Percentiles rank a stretch among this genome's conserved stretches.
These are phyloP conservation scores for Coenonympha glycerion DNA, from an alignment of 2,888 invertebrate genomes.

Conservation along the genomic window DNA sequence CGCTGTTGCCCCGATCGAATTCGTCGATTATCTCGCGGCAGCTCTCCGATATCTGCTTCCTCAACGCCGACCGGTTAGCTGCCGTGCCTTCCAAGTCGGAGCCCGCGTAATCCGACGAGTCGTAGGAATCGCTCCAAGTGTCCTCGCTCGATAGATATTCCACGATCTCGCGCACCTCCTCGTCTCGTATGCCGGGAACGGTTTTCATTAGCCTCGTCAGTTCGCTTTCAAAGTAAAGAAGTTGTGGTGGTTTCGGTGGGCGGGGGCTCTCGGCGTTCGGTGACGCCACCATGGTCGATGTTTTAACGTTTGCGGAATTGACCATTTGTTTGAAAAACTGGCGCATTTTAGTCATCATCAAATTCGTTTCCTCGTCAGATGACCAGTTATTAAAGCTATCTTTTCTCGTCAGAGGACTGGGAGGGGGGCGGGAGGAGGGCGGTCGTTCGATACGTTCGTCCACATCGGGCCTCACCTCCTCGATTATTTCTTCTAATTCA, in stretches of 20 bases:
- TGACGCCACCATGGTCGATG: constrained; percentile 66
- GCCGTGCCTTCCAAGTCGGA: constrained; percentile 86
- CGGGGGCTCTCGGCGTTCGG: constrained; percentile 77
- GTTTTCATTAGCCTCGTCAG: constrained; percentile 93
- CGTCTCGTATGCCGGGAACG: constrained; percentile 92
- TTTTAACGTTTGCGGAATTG: constrained; percentile 77
- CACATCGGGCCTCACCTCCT: constrained; percentile 76
- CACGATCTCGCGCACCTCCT: constrained; percentile 92
- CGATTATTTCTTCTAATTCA: constrained; percentile 76
- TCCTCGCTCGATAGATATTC: constrained; percentile 95
- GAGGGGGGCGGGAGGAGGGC: constrained; percentile 71
- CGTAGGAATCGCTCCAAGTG: constrained; percentile 95
- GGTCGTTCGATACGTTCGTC: constrained; percentile 68
- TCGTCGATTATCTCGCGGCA: constrained; percentile 92
- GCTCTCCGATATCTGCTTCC: constrained; percentile 91
- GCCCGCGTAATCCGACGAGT: constrained; percentile 93
- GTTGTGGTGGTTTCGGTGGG: constrained; percentile 86
- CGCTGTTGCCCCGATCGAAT: constrained; percentile 84
- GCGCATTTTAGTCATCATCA: constrained; percentile 96
- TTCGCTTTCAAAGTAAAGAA: constrained; percentile 93
- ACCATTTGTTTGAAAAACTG: constrained; percentile 94
- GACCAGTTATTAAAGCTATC: constrained; percentile 97
- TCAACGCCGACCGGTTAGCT: constrained; percentile 80
- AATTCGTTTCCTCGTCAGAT: constrained; percentile 93
- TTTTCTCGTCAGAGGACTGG: constrained; percentile 82